Evolutionary conservation across 2,113 vertebrate genomes (phyloP).

Genomic region (Myodes glareolus): DNA sequence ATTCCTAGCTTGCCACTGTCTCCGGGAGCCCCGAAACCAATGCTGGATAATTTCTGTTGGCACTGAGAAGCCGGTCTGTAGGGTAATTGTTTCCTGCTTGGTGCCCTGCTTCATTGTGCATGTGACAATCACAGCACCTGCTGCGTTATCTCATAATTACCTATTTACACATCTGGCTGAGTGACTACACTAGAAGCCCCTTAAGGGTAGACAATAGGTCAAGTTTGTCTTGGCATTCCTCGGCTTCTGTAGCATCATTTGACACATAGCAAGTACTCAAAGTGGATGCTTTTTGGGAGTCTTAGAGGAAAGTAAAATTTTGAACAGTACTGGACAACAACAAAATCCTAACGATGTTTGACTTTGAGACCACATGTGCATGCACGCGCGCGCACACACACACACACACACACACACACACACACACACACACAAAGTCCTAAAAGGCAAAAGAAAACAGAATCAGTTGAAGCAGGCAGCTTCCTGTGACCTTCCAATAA

Average conservation of each 20-base stretch:
- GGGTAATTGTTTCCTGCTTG: neutral
- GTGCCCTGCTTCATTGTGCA: neutral
- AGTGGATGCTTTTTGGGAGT: constrained; percentile 12
- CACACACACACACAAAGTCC: neutral
- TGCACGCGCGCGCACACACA: neutral
- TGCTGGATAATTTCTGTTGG: neutral
- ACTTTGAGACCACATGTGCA: neutral
- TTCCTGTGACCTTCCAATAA: neutral
- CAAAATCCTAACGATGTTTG: constrained; percentile 59
- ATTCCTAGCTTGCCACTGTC: neutral
- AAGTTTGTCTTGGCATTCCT: constrained; percentile 13
- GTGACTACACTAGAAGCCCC: neutral
- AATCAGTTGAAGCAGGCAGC: neutral
- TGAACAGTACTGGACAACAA: constrained; percentile 33
- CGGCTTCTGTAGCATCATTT: neutral
- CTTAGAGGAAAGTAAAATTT: constrained; percentile 19
- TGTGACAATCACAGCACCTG: neutral
- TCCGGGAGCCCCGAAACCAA: neutral
- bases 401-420: neutral
- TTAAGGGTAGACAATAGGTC: neutral
- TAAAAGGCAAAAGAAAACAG: neutral
- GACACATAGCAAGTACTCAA: neutral
- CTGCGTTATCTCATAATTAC: neutral
- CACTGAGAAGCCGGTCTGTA: neutral
- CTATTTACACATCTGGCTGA: neutral